These are phyloP conservation scores for Antechinus flavipes DNA, from an alignment of 2,113 vertebrate species.

Conservation along the genomic window DNA sequence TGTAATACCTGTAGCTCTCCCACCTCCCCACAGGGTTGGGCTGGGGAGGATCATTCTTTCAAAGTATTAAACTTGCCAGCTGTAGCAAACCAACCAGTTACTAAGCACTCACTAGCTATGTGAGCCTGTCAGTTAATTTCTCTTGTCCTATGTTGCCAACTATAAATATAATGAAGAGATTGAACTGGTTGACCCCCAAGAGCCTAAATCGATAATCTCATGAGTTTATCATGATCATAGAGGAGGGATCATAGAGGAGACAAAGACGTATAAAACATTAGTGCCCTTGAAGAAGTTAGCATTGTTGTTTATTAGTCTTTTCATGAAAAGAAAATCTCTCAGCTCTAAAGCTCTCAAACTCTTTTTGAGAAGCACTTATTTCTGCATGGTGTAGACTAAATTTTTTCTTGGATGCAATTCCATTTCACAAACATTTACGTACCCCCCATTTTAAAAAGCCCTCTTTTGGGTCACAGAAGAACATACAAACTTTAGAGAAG, in stretches of 20 bases:
- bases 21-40: background rate
- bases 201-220: too few relatives aligned
- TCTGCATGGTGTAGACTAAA: background rate
- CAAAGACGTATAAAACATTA: background rate
- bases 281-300: background rate
- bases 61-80: background rate
- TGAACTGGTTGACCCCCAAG: too few relatives aligned
- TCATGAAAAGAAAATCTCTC: background rate
- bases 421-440: background rate
- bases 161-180: too few relatives aligned
- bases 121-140: background rate
- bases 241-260: background rate
- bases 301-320: background rate
- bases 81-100: background rate
- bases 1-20: background rate
- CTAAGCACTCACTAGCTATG: background rate
- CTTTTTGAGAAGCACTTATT: background rate
- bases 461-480: background rate
- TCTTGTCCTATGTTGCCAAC: background rate
- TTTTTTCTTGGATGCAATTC: background rate
- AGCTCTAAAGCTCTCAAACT: background rate
- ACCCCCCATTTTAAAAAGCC: background rate
- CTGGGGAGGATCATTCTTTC: background rate
- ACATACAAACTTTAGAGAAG: background rate
- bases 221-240: too few relatives aligned